Conservation (phyloP, 1,140 invertebrate species). For the Cecropterus lyciades region DNA sequence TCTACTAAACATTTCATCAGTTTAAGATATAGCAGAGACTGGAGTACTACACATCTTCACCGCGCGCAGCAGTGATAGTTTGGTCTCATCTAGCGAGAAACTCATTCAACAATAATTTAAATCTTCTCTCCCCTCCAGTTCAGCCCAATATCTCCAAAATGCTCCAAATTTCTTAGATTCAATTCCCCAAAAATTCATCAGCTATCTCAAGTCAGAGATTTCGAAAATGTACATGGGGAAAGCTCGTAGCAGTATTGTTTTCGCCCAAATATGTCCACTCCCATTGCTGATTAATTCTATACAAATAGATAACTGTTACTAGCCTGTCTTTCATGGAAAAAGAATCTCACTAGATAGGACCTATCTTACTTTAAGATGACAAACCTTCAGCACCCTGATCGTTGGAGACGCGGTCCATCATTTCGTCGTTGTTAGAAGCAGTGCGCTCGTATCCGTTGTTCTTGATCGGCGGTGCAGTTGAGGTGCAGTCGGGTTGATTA, state of each 20-base stretch:
- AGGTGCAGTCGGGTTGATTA: slow-evolving; percentile 66
- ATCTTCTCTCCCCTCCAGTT: neutral
- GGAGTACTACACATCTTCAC: slow-evolving; percentile 23
- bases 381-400: slow-evolving; percentile 82
- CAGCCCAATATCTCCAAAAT: no score
- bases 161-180: no score
- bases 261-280: no score
- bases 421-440: slow-evolving; percentile 71
- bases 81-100: slow-evolving; percentile 25
- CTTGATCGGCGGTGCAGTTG: slow-evolving; percentile 68
- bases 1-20: neutral
- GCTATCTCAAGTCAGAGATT: no score
- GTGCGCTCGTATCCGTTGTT: slow-evolving; percentile 79
- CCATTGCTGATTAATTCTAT: no score
- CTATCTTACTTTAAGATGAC: slow-evolving; percentile 35
- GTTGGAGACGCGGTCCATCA: slow-evolving; percentile 72
- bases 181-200: no score
- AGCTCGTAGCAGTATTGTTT: no score
- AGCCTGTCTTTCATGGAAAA: no score
- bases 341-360: slow-evolving; percentile 23
- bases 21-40: slow-evolving; percentile 1
- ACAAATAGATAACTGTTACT: no score
- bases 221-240: no score
- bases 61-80: slow-evolving; percentile 23
- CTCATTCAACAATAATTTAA: neutral